Conservation (phyloP, 1,140 invertebrate genomes). For the Brachionus rotundiformis region DNA sequence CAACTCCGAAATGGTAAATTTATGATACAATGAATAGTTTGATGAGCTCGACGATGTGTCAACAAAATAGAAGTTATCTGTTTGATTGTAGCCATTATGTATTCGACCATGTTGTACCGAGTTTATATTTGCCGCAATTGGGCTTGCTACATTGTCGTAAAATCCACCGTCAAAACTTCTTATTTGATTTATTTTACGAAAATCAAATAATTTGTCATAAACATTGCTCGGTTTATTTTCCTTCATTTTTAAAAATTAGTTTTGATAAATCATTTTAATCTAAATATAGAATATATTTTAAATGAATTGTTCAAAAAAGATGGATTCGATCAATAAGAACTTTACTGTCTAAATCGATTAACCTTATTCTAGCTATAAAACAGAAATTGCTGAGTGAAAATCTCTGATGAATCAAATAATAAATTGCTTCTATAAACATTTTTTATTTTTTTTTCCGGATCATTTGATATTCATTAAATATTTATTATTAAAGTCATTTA, state of each 20-base stretch:
- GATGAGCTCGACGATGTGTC: neutral
- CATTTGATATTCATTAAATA: constrained; percentile 43
- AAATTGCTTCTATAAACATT: neutral
- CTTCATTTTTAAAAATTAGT: neutral
- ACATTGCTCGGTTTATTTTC: neutral
- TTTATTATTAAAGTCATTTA: constrained; percentile 9
- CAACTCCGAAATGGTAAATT: neutral
- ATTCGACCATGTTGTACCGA: neutral
- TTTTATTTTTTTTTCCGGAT: constrained; percentile 12
- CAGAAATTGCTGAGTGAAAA: neutral
- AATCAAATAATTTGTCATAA: constrained; percentile 34
- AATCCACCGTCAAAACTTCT: neutral
- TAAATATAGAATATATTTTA: neutral
- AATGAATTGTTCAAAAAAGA: neutral
- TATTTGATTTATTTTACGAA: constrained; percentile 13
- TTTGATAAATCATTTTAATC: neutral
- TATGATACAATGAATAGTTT: constrained; percentile 15
- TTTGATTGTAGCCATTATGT: neutral
- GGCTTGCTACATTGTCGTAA: constrained; percentile 10
- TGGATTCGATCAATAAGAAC: neutral
- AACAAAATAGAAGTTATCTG: neutral
- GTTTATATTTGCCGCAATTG: neutral
- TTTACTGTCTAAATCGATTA: constrained; percentile 34
- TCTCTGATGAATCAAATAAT: neutral
- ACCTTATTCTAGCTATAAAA: constrained; percentile 20